phyloP scores from a whole-genome alignment of 2,888 invertebrate genomes.

The Amiota minor region DNA sequence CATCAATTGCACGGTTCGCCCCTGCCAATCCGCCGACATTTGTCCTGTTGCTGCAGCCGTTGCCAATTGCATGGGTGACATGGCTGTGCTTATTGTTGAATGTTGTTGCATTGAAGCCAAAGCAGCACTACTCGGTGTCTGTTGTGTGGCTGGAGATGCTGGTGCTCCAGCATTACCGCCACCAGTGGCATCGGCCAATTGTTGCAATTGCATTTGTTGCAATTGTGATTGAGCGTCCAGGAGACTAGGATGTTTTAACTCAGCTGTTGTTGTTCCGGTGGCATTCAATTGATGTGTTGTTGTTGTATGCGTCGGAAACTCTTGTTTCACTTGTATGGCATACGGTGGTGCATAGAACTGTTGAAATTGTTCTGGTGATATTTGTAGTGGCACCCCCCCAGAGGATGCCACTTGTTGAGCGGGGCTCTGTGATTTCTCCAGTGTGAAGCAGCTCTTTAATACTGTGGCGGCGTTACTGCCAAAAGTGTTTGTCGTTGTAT shows the following conservation, averaged over 20 bases:
- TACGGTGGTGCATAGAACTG: slow-evolving; percentile 74
- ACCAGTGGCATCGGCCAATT: slow-evolving; percentile 58
- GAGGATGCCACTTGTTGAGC: slow-evolving; percentile 72
- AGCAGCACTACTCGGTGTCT: slow-evolving; percentile 68
- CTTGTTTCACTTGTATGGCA: slow-evolving; percentile 73
- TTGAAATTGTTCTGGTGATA: slow-evolving; percentile 75
- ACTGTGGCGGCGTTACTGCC: slow-evolving; percentile 32
- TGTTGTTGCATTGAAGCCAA: slow-evolving; percentile 70
- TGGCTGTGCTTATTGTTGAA: slow-evolving; percentile 81
- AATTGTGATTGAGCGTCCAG: slow-evolving; percentile 74
- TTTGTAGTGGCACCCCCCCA: slow-evolving; percentile 70
- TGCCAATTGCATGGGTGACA: slow-evolving; percentile 83
- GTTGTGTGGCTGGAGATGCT: slow-evolving; percentile 74
- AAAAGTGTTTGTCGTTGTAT: slow-evolving; percentile 45
- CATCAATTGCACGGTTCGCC: slow-evolving; percentile 87
- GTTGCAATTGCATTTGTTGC: slow-evolving; percentile 74
- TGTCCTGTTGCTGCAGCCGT: slow-evolving; percentile 76
- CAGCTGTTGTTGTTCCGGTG: slow-evolving; percentile 48
- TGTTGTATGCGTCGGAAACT: slow-evolving; percentile 67
- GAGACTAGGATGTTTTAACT: slow-evolving; percentile 70
- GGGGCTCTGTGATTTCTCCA: slow-evolving; percentile 79
- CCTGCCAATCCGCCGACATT: slow-evolving; percentile 79
- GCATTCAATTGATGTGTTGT: slow-evolving; percentile 40
- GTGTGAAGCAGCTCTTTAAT: slow-evolving; percentile 71
- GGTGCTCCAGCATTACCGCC: slow-evolving; percentile 73